phyloP scores from a whole-genome alignment of 2,888 invertebrate genomes.

The Campoplex capitator region DNA sequence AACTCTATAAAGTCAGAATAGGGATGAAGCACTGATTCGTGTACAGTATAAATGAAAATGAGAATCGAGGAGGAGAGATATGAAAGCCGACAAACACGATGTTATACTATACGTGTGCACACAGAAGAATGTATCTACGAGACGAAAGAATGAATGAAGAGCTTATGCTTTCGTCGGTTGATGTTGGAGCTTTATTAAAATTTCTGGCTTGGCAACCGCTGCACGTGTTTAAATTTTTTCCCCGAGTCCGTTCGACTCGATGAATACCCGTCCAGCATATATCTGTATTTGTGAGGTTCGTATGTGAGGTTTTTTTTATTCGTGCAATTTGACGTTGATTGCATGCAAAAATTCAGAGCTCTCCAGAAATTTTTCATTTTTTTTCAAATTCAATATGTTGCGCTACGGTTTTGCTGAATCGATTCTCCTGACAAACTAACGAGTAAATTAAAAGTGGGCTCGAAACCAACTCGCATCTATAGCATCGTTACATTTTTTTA shows the following conservation, averaged over 20 bases:
- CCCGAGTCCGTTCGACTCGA: slow-evolving; percentile 25
- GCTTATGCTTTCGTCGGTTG: slow-evolving; percentile 50
- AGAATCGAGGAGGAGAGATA: slow-evolving; percentile 20
- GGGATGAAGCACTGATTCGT: slow-evolving; percentile 1
- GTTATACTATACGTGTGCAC: slow-evolving; percentile 40
- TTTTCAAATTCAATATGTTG: slow-evolving; percentile 3
- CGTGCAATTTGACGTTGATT: slow-evolving; percentile 44
- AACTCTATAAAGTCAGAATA: slow-evolving; percentile 27
- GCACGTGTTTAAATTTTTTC: slow-evolving; percentile 37
- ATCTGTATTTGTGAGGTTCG: neutral
- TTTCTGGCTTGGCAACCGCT: slow-evolving; percentile 33
- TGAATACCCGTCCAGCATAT: slow-evolving; percentile 23
- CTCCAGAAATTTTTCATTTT: slow-evolving; percentile 19
- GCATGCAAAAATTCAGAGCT: slow-evolving; percentile 18
- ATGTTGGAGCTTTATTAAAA: slow-evolving; percentile 54
- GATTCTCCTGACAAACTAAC: neutral
- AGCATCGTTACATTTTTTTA: neutral
- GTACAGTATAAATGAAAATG: slow-evolving; percentile 41
- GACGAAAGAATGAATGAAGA: slow-evolving; percentile 51
- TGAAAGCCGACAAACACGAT: slow-evolving; percentile 28
- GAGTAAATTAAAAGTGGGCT: neutral
- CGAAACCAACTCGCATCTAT: neutral
- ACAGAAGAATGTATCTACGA: slow-evolving; percentile 38
- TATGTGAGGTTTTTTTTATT: slow-evolving; percentile 16
- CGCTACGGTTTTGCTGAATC: neutral